Evolutionary conservation across 2,113 vertebrate species (phyloP).

Genomic region (Entomyzon cyanotis): DNA sequence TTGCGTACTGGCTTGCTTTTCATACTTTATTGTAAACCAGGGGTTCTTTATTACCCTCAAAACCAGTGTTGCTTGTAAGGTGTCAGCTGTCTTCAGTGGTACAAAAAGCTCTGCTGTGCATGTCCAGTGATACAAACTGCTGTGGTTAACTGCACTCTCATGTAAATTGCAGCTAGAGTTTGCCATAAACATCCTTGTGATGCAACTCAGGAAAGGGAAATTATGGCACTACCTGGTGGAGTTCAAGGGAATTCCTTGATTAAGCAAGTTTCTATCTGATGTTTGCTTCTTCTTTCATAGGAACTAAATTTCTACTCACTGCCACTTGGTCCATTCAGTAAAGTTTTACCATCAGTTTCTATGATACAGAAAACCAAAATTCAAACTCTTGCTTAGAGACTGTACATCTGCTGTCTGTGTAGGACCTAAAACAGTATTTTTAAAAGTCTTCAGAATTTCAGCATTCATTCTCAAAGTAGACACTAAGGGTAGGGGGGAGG

Average conservation of each 20-base stretch:
- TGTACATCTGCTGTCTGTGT: background rate
- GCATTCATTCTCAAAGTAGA: background rate
- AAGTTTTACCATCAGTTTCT: background rate
- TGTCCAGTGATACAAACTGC: background rate
- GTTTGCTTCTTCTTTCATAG: background rate
- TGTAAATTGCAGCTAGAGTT: background rate
- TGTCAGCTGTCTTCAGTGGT: background rate
- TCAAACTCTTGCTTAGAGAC: background rate
- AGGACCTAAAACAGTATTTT: background rate
- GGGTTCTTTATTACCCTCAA: background rate
- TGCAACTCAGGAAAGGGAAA: background rate
- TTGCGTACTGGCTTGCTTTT: background rate
- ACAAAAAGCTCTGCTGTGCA: background rate
- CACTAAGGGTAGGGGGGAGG: background rate
- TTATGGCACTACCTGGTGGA: background rate
- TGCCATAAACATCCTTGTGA: background rate
- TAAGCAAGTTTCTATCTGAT: background rate
- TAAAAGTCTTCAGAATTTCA: background rate
- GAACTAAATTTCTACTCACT: background rate
- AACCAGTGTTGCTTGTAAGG: background rate
- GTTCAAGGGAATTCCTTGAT: background rate
- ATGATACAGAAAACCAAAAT: background rate
- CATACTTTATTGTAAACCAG: background rate
- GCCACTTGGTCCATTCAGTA: background rate
- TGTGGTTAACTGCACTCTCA: background rate